Evolutionary conservation across 2,113 vertebrate genomes (phyloP), one percentile per base, ranked within the genome.

Genomic region (Osmerus eperlanus): DNA sequence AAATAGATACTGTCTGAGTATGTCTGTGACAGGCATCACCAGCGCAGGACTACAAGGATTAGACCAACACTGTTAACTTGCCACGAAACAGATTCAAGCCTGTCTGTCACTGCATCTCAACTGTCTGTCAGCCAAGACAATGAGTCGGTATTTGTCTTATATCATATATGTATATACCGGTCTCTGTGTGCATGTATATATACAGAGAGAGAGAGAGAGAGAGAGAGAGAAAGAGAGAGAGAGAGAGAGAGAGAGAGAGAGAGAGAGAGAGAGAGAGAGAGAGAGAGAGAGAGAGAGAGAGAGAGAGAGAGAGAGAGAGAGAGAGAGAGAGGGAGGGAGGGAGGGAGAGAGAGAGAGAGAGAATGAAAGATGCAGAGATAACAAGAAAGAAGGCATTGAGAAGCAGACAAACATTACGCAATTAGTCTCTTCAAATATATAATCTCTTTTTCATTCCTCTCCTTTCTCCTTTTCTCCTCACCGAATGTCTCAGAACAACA

Each of bases 341-440:
- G 29, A 4, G 23, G 8, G 16, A 4, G 16, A 2, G 23, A 59
- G 3, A 19, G 19, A 32, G 29, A 4, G 23, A 16, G 16, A 21
- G 16, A 8, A 21, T 3, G 18, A 28, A 19, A 29, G 58, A 7
- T 29, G 25, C 56, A 36, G 32, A 12, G n/a, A 59, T 28, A 67
- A 55, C 62, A 55, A 41, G n/a, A 28, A 15, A 25, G 14, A 53
- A 53, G 36, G 1, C 0, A 13, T 9, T 56, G 51, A 0, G 28
- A 72, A 29, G 53, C 7, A 3, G 23, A 63, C 11, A 71, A 60
- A 63, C 63, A 18, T 71, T 71, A 71, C 53, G 60, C 21, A 63
- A 71, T 41, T 19, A 13, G 25, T 12, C 28, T 53, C 23, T 51
- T 41, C 55, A 71, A 59, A 63, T 12, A 47, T 56, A 61, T 71